phyloP scores from a whole-genome alignment of 2,797 vertebrate genomes.

The Okamejei kenojei region DNA sequence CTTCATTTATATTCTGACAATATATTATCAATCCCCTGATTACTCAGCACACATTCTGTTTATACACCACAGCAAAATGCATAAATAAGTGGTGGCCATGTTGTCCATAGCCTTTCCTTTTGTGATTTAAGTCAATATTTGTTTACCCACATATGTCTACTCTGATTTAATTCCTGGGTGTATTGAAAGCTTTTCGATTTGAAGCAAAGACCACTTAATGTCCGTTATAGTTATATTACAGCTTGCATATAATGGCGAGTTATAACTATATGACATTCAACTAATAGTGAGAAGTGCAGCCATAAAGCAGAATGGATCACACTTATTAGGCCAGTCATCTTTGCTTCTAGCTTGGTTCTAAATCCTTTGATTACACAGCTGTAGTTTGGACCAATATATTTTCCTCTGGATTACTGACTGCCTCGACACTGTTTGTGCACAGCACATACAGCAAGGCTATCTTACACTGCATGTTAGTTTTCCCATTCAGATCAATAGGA shows the following conservation, averaged over 20 bases:
- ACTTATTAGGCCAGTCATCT: background rate
- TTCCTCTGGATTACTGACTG: background rate
- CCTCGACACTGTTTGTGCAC: slow-evolving; percentile 13
- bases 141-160: slow-evolving; percentile 53
- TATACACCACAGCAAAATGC: slow-evolving; percentile 46
- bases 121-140: slow-evolving; percentile 56
- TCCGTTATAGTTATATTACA: slow-evolving; percentile 1
- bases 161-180: slow-evolving; percentile 38
- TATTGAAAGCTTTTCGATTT: slow-evolving; percentile 30
- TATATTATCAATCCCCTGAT: slow-evolving; percentile 47
- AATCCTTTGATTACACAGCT: slow-evolving; percentile 33
- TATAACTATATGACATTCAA: slow-evolving; percentile 3
- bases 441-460: background rate
- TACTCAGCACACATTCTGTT: slow-evolving; percentile 49
- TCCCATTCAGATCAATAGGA: slow-evolving; percentile 21
- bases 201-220: background rate
- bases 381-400: slow-evolving; percentile 22
- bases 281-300: background rate
- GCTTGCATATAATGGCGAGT: slow-evolving; percentile 10
- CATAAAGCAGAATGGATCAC: background rate
- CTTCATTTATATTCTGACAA: slow-evolving; percentile 42
- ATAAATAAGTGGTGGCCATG: slow-evolving; percentile 43
- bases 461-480: background rate
- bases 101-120: slow-evolving; percentile 50
- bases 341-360: background rate